Percentiles rank a stretch among this genome's conserved stretches.
Evolutionary conservation across 2,888 invertebrate species (phyloP).

Genomic region (Congeria kusceri): DNA sequence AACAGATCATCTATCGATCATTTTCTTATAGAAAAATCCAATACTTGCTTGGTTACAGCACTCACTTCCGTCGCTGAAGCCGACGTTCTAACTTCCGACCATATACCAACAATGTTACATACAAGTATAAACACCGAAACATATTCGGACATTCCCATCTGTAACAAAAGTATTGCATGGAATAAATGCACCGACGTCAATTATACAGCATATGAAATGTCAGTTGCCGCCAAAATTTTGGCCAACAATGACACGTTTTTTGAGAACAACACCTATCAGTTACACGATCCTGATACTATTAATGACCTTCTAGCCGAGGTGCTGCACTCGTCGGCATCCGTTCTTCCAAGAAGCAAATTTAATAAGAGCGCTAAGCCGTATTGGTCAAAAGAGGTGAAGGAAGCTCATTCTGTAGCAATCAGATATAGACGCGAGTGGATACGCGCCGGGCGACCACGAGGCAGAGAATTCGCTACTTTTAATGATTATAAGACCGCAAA

Average conservation of each 20-base stretch:
- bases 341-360: constrained; percentile 19
- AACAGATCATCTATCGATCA: constrained; percentile 6
- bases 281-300: too few species aligned
- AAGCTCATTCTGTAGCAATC: constrained; percentile 14
- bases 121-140: too few species aligned
- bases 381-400: constrained; percentile 33
- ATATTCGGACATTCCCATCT: too few species aligned
- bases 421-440: constrained; percentile 18
- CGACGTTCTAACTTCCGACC: constrained; percentile 4
- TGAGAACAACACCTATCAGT: too few species aligned
- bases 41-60: too few species aligned
- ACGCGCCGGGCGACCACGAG: constrained; percentile 23
- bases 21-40: constrained; percentile 13
- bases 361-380: constrained; percentile 37
- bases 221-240: too few species aligned
- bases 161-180: too few species aligned
- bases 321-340: neutral
- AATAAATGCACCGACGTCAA: too few species aligned
- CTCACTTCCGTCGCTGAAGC: neutral
- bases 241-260: too few species aligned
- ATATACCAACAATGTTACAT: constrained; percentile 6
- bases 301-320: neutral
- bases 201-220: too few species aligned
- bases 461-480: constrained; percentile 14
- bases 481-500: constrained; percentile 29